phyloP scores from a whole-genome alignment of 2,888 invertebrate genomes.

The Stenodera caucasica region DNA sequence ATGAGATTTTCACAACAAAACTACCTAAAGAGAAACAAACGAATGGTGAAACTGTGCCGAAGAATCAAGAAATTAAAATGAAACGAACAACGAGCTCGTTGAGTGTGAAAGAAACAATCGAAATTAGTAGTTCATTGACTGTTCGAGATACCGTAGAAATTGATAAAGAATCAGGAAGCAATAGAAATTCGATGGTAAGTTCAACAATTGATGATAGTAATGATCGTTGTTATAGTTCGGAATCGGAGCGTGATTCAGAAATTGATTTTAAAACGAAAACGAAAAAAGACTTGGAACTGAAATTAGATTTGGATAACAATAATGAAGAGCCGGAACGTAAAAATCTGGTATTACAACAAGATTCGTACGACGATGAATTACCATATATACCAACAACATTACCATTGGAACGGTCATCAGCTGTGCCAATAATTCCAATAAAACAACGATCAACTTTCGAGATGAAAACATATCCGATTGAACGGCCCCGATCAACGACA shows the following conservation, averaged over 20 bases:
- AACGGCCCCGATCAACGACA: constrained; percentile 73
- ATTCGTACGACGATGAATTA: constrained; percentile 81
- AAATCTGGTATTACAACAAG: constrained; percentile 75
- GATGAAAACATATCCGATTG: constrained; percentile 70
- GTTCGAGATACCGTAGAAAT: constrained; percentile 1
- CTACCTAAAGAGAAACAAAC: constrained; percentile 48
- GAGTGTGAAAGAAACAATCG: constrained; percentile 10
- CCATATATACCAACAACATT: constrained; percentile 90
- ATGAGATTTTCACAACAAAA: constrained; percentile 66
- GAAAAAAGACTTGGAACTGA: constrained; percentile 48
- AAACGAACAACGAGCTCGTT: constrained; percentile 6
- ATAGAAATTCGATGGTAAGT: constrained; percentile 31
- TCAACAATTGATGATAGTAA: constrained; percentile 56
- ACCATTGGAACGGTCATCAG: constrained; percentile 81
- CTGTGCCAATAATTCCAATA: constrained; percentile 79
- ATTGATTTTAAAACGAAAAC: constrained; percentile 47
- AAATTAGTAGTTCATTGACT: constrained; percentile 9
- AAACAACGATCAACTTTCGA: constrained; percentile 67
- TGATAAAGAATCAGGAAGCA: constrained; percentile 24
- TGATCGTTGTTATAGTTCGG: constrained; percentile 62
- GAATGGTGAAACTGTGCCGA: background rate
- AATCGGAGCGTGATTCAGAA: constrained; percentile 74
- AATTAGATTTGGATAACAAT: constrained; percentile 59
- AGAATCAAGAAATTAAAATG: constrained; percentile 2
- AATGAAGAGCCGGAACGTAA: constrained; percentile 71